Base-by-base conservation (phyloP, 2,113 vertebrate genomes). In the Rafetus swinhoei region DNA sequence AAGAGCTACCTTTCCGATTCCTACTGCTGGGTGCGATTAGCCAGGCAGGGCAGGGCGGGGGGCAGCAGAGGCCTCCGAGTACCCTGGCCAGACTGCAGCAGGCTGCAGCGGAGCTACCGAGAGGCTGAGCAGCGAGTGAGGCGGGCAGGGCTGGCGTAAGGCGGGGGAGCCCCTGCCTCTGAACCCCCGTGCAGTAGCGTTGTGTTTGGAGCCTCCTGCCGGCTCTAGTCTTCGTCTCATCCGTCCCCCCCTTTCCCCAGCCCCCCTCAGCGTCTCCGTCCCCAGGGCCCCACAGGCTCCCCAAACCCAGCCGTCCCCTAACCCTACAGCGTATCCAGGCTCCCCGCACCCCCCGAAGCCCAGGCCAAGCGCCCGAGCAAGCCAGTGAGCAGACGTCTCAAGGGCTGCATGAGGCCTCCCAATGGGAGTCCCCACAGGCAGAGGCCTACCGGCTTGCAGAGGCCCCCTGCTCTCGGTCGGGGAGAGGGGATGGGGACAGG, bases 401-500 rank as follows among this genome's bases (percentile, higher is more conserved):
- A 56, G 32, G 19, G 45, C 29, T 35, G 32, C 55, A 81, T 5
- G 32, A 55, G 12, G 25, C 11, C 24, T 7, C 4, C n/a, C 53
- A 55, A 72, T 77, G 82, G 50, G 50, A 0, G 0, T 25, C 39
- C 39, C 65, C n/a, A 72, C 39, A 10, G 35, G 4, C 29, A 29
- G 2, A 2, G 5, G 18, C 19, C 56, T 82, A 7, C 4, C 0
- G 0, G 65, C n/a, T n/a, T n/a, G n/a, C 1, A 72, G 0, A 25
- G 0, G 0, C 14, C 14, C 9, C 35, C 54, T 35, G 32, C 21
- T 2, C 1, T n/a, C n/a, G n/a, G n/a, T 45, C 39, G 39, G 39
- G 39, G 39, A 45, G 39, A 45, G 39, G 39, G 39, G 39, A 45
- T 5, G 39, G 0, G 1, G 32, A 39, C 57, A 35, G 29, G 45